Evolutionary conservation across 2,113 vertebrate species (phyloP).

Genomic region (Hippocampus barbouri): DNA sequence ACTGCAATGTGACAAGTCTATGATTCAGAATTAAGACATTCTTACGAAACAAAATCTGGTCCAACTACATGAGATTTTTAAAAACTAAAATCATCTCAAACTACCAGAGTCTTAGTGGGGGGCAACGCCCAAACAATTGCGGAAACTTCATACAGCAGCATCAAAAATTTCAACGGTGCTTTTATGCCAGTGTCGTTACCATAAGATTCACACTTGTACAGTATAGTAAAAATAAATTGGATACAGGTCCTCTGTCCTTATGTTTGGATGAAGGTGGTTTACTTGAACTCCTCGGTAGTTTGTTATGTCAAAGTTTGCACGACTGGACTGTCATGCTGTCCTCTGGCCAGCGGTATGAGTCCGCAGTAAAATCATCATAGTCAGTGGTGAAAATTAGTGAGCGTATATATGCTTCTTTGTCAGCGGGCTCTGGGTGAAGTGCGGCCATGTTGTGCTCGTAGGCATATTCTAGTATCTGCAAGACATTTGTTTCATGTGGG

Average conservation of each 20-base stretch:
- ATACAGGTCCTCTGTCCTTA: slow-evolving; percentile 3
- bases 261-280: slow-evolving; percentile 29
- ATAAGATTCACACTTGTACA: slow-evolving; percentile 31
- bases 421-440: slow-evolving; percentile 80
- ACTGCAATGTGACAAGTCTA: slow-evolving; percentile 12
- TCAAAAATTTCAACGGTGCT: background rate
- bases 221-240: slow-evolving; percentile 9
- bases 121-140: background rate
- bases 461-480: slow-evolving; percentile 83
- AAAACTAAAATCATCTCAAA: background rate
- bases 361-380: slow-evolving; percentile 81
- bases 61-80: background rate
- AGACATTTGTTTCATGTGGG: slow-evolving; percentile 13
- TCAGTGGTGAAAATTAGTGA: slow-evolving; percentile 82
- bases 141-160: background rate
- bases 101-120: background rate
- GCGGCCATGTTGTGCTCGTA: slow-evolving; percentile 83
- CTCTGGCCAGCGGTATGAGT: slow-evolving; percentile 86
- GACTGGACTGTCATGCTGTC: slow-evolving; percentile 81
- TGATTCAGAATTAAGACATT: slow-evolving; percentile 9
- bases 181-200: slow-evolving; percentile 1
- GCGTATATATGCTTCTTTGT: slow-evolving; percentile 81
- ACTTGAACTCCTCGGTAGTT: background rate
- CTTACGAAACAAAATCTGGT: background rate
- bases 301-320: slow-evolving; percentile 71